Evolutionary conservation across 1,140 invertebrate species (phyloP).

Genomic region (Tetramorium alpestre): DNA sequence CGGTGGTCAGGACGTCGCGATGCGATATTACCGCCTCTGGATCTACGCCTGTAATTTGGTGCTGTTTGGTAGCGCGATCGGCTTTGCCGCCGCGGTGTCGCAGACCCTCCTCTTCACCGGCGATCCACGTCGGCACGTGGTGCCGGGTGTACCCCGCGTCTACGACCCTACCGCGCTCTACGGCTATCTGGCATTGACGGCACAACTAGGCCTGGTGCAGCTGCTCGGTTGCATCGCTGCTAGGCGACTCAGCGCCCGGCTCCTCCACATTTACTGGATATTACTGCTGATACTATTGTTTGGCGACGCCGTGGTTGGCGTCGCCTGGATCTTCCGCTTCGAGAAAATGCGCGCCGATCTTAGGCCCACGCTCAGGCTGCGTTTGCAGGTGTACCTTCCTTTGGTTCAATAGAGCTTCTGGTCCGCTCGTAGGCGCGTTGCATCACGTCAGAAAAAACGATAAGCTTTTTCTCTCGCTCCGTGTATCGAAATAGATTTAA

Average conservation of each 20-base stretch:
- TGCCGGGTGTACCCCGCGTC: slow-evolving; percentile 90
- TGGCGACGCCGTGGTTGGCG: slow-evolving; percentile 93
- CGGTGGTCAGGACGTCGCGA: slow-evolving; percentile 83
- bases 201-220: slow-evolving; percentile 89
- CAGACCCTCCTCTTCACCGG: slow-evolving; percentile 88
- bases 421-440: neutral
- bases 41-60: slow-evolving; percentile 97
- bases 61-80: slow-evolving; percentile 92
- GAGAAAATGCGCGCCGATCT: slow-evolving; percentile 91
- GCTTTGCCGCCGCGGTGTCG: slow-evolving; percentile 92
- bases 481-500: neutral
- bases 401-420: neutral
- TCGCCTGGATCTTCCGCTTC: slow-evolving; percentile 95
- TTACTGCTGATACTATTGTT: slow-evolving; percentile 92
- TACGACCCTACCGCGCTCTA: slow-evolving; percentile 93
- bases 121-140: slow-evolving; percentile 89
- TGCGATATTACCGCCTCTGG: slow-evolving; percentile 95
- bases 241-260: slow-evolving; percentile 91
- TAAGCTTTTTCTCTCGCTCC: neutral
- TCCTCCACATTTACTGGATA: slow-evolving; percentile 95
- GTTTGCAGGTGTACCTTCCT: slow-evolving; percentile 80
- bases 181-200: slow-evolving; percentile 92
- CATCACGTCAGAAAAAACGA: neutral
- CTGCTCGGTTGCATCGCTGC: slow-evolving; percentile 93
- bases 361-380: slow-evolving; percentile 88